Base-by-base conservation (phyloP, 1,140 invertebrate species). In the Coenobita brevimanus region DNA sequence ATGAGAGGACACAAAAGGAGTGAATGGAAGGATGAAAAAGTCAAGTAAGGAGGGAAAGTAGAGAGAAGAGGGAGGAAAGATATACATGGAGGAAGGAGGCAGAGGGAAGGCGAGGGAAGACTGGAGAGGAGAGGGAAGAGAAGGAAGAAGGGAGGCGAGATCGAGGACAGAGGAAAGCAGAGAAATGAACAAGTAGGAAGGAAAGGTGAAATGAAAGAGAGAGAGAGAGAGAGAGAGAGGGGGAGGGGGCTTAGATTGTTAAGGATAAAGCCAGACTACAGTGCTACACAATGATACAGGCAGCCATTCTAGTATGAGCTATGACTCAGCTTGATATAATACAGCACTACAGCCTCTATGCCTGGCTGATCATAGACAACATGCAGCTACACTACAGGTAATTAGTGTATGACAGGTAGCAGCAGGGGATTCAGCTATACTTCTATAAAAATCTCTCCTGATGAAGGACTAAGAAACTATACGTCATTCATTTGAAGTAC, bases 1-100 rank as follows among this genome's bases (percentile, higher is more conserved):
- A 57, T 57, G 13, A 57, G 54, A 27, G 1, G 88, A 89, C 76
- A 54, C 15, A 82, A 62, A 69, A 13, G 24, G 33, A 41, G 89
- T 43, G 38, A n/a, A 62, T 73, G 64, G 43, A 43, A 81, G 54
- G 8, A 75, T 82, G 64, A 41, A 33, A 27, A 38, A 69, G 30
- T 36, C 2, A 62, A 41, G 54, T 30, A 62, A 4, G 75, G 43
- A 30, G 54, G 33, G 36, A 30, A 78, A 46, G 10, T 38, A 30
- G 75, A 78, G 50, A 33, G 50, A 4, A 46, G 50, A 81, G 3
- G 54, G 30, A 43, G 24, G 43, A 43, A 60, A 21, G 78, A 81
- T 6, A 60, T 8, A 60, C 24, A 30, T 4, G 38, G 21, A 30
- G 54, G 54, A 38, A 33, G 54, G 46, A 6, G 21, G 27, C 24